Evolutionary conservation across 2,797 vertebrate species (phyloP).

Genomic region (Gadopsis bispinosus): DNA sequence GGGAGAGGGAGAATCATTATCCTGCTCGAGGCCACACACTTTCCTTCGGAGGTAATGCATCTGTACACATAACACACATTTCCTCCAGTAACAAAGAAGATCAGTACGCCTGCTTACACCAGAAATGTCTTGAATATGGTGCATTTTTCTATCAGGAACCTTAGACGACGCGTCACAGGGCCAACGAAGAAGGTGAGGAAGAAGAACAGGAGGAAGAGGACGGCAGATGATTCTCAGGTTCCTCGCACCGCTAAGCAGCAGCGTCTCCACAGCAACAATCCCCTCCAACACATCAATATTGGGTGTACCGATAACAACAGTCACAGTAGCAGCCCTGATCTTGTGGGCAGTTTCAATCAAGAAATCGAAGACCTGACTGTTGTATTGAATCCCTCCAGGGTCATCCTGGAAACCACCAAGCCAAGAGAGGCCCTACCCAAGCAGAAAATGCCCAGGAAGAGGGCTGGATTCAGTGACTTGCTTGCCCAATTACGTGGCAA

Average conservation of each 20-base stretch:
- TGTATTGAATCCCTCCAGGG: neutral
- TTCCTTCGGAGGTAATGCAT: slow-evolving; percentile 72
- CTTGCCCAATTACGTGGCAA: slow-evolving; percentile 62
- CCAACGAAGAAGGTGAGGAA: slow-evolving; percentile 22
- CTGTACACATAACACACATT: neutral
- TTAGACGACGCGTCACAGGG: slow-evolving; percentile 25
- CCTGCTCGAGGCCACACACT: slow-evolving; percentile 61
- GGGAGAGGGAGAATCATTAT: neutral
- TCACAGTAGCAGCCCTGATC: no score
- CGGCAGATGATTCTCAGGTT: slow-evolving; percentile 5
- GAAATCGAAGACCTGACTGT: neutral
- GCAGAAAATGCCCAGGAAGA: neutral
- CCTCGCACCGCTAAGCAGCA: slow-evolving; percentile 51
- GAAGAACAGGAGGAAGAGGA: slow-evolving; percentile 55
- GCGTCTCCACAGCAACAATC: slow-evolving; percentile 30
- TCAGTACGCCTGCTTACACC: neutral
- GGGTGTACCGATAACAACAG: accelerated
- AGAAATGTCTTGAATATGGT: neutral
- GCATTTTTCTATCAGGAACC: slow-evolving; percentile 63
- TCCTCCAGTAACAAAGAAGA: neutral
- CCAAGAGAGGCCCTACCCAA: accelerated
- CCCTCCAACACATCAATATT: accelerated
- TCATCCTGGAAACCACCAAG: neutral
- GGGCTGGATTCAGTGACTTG: slow-evolving; percentile 57
- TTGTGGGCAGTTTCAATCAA: neutral